Evolutionary conservation across 2,888 invertebrate species (phyloP).

Genomic region (Hirtodrosophila alboralis): DNA sequence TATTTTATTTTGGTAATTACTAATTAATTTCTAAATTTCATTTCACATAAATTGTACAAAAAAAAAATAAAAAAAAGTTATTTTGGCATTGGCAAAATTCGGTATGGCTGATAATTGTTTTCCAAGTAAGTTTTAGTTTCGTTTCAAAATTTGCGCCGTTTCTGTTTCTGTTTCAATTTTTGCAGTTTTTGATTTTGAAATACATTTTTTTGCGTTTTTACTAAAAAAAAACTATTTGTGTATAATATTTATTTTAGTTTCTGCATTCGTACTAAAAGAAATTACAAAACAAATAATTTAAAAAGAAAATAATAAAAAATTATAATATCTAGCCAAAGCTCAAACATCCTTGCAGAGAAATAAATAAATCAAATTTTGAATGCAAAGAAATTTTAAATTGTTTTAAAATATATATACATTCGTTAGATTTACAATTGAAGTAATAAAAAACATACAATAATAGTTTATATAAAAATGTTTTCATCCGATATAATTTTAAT

Average conservation of each 20-base stretch:
- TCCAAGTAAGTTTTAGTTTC: conserved; percentile 83
- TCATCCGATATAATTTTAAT: too few species aligned
- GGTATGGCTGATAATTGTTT: conserved; percentile 84
- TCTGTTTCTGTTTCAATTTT: conserved; percentile 32
- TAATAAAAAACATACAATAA: too few species aligned
- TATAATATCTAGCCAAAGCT: conserved; percentile 17
- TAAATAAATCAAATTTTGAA: too few species aligned
- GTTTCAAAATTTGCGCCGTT: conserved; percentile 40
- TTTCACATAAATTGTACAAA: conserved; percentile 55
- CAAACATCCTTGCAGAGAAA: conserved; percentile 20
- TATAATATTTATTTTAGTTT: conserved; percentile 57
- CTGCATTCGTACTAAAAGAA: conserved; percentile 52
- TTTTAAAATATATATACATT: too few species aligned
- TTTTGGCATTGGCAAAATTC: conserved; percentile 83
- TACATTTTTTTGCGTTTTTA: conserved; percentile 43
- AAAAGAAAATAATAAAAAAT: conserved; percentile 3
- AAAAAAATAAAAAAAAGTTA: conserved; percentile 70
- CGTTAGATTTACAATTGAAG: too few species aligned
- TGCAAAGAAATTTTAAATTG: too few species aligned
- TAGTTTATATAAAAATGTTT: too few species aligned
- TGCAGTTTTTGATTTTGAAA: conserved; percentile 21
- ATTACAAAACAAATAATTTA: too few species aligned
- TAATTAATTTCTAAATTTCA: conserved; percentile 44
- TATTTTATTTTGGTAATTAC: conserved; percentile 20
- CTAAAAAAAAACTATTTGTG: conserved; percentile 51